Percentiles rank a stretch among this genome's conserved stretches.
Conservation (phyloP, 2,113 vertebrate genomes). For the Patagioenas fasciata region DNA sequence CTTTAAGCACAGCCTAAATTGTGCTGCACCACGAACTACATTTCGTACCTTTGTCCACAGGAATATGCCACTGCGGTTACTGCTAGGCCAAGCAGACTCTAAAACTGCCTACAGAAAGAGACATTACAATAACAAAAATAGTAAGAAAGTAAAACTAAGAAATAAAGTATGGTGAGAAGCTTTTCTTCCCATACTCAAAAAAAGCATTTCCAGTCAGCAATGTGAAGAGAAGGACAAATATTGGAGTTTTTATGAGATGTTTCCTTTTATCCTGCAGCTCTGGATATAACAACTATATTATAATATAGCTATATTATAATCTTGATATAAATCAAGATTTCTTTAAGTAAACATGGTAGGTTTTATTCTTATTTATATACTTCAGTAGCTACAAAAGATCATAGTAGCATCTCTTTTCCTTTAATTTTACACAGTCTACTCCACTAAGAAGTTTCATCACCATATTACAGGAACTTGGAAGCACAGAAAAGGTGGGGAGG, state of each 20-base stretch:
- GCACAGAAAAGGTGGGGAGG: background rate
- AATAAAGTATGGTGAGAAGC: background rate
- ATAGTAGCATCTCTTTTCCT: background rate
- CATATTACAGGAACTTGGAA: background rate
- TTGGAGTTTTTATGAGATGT: background rate
- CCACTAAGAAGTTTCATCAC: background rate
- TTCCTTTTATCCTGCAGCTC: background rate
- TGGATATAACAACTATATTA: background rate
- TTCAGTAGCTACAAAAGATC: background rate
- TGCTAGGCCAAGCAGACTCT: constrained; percentile 93
- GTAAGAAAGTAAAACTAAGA: background rate
- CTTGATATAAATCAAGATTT: background rate
- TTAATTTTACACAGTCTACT: background rate
- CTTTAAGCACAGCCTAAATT: constrained; percentile 85
- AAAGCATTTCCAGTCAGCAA: background rate
- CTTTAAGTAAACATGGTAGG: background rate
- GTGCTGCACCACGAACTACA: constrained; percentile 85
- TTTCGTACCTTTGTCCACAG: constrained; percentile 97
- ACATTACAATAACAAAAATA: background rate
- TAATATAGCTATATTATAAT: too few species aligned
- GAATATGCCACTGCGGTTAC: constrained; percentile 92
- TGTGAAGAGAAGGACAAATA: background rate
- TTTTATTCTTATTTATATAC: background rate
- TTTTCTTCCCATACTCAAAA: background rate
- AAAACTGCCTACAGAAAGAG: constrained; percentile 85